These are phyloP conservation scores for Drosophila lacteicornis DNA, from an alignment of 1,140 invertebrate species.

Conservation along the genomic window DNA sequence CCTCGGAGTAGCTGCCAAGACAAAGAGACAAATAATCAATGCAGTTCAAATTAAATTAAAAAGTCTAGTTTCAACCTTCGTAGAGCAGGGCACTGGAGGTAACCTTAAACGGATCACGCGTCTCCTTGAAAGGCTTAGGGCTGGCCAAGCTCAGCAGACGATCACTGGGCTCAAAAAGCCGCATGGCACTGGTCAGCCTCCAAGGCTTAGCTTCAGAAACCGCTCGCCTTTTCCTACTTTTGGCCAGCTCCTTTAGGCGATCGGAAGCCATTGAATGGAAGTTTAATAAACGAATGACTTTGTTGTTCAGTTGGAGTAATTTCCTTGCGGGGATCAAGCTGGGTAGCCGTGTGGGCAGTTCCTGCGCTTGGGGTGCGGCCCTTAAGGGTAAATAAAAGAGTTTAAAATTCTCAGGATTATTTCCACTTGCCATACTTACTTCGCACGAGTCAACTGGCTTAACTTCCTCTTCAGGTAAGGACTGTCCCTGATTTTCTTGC, in stretches of 20 bases:
- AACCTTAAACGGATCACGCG: not conserved
- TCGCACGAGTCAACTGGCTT: too few species aligned
- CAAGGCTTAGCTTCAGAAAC: not conserved
- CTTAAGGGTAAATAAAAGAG: not conserved
- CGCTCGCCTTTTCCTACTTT: not conserved
- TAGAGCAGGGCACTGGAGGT: not conserved
- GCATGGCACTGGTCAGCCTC: conserved; percentile 3
- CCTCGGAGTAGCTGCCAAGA: conserved; percentile 1
- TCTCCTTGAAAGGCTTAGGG: not conserved
- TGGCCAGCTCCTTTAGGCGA: conserved; percentile 10
- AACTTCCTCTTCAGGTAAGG: not conserved
- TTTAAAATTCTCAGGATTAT: not conserved
- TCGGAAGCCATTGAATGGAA: not conserved
- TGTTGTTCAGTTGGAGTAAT: not conserved
- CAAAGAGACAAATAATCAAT: not conserved
- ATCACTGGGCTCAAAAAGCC: not conserved
- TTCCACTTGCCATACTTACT: not conserved
- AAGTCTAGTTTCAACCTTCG: not conserved
- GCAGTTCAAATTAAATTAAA: not conserved
- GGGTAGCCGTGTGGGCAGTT: too few species aligned
- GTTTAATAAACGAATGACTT: not conserved
- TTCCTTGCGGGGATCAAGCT: not conserved
- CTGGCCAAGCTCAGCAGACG: not conserved
- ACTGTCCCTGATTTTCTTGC: not conserved
- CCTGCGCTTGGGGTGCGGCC: not conserved